phyloP scores from a whole-genome alignment of 2,888 invertebrate genomes.

The Aphodius sticticus region DNA sequence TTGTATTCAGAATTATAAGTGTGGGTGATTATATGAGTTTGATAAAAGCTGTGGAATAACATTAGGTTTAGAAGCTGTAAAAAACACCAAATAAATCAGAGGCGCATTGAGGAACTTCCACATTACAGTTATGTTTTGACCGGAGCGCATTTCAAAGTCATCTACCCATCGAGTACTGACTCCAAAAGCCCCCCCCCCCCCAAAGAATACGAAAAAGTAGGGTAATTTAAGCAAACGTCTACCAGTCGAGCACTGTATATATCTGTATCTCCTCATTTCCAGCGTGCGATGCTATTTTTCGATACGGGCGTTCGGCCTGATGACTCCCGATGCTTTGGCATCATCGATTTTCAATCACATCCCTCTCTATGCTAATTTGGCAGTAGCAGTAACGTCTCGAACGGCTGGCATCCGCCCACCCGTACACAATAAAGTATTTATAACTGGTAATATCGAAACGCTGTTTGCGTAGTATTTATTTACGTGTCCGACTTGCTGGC shows the following conservation, averaged over 20 bases:
- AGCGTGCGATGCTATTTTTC: neutral
- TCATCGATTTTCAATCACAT: conserved; percentile 19
- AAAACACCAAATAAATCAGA: too few species aligned
- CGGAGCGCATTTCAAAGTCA: neutral
- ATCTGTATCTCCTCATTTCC: neutral
- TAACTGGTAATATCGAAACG: conserved; percentile 20
- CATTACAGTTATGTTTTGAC: neutral
- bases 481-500: neutral
- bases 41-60: too few species aligned
- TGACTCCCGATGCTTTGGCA: neutral
- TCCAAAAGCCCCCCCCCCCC: neutral
- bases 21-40: too few species aligned
- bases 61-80: too few species aligned
- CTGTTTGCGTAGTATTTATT: conserved; percentile 10
- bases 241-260: neutral
- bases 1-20: too few species aligned
- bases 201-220: neutral
- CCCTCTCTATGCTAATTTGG: conserved; percentile 19
- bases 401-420: neutral
- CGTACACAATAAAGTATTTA: conserved; percentile 14
- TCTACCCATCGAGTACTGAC: neutral
- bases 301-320: neutral
- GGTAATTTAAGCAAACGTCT: conserved; percentile 4
- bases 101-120: neutral
- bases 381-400: neutral